These are phyloP conservation scores for Gymnothorax reevesii DNA, from an alignment of 2,797 vertebrate species.

Conservation along the genomic window DNA sequence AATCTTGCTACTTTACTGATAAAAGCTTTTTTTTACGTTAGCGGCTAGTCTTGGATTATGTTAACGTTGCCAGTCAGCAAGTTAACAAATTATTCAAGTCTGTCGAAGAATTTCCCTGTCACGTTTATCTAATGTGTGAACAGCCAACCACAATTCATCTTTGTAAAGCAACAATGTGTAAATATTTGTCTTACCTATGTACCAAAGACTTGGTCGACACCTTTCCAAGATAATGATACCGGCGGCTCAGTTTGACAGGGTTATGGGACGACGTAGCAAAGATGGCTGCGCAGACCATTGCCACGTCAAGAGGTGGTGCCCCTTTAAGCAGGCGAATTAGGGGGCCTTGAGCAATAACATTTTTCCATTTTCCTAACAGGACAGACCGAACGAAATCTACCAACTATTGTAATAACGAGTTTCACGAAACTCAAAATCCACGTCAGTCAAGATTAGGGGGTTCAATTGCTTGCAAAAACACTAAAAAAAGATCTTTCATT, in stretches of 20 bases:
- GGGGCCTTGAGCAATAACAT: no score
- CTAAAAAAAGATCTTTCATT: no score
- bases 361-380: no score
- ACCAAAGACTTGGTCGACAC: background rate
- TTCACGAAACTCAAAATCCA: no score
- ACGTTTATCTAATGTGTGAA: background rate
- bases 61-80: background rate
- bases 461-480: no score
- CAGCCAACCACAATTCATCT: background rate
- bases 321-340: background rate
- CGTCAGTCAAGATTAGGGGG: no score
- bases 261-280: conserved; percentile 34
- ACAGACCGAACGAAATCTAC: no score
- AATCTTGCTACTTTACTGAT: background rate
- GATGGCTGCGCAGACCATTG: conserved; percentile 48
- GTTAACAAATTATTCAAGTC: background rate
- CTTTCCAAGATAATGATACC: background rate
- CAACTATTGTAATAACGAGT: no score
- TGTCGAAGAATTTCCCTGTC: background rate
- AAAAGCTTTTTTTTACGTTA: background rate
- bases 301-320: conserved; percentile 49
- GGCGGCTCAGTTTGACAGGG: background rate
- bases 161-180: background rate
- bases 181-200: conserved; percentile 25
- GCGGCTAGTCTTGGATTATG: no score